A percentile compares a stretch with the other conserved stretches of the same genome.
These are phyloP conservation scores for Stenodera caucasica DNA, from an alignment of 2,888 invertebrate species.

Conservation along the genomic window DNA sequence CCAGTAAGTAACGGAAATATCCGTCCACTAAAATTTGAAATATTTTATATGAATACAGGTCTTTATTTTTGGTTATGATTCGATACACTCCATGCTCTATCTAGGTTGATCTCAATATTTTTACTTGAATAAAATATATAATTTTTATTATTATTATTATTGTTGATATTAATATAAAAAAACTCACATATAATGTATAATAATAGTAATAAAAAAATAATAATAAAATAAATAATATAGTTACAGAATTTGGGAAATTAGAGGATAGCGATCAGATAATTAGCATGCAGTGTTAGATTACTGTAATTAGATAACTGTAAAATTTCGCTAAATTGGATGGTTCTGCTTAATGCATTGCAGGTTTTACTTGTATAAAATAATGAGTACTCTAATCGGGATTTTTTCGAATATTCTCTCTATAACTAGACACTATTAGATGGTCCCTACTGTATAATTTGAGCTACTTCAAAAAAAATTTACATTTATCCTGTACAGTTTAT, in stretches of 20 bases:
- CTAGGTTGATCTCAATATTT: constrained; percentile 11
- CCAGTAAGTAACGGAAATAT: background rate
- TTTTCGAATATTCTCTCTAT: too few relatives aligned
- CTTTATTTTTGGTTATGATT: constrained; percentile 6
- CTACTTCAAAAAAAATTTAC: too few relatives aligned
- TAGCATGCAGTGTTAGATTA: constrained; percentile 3
- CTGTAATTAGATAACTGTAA: constrained; percentile 13
- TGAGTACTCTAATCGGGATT: too few relatives aligned
- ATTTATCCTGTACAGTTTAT: too few relatives aligned
- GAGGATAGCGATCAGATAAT: constrained; percentile 2
- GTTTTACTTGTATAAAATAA: background rate
- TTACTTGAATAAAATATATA: background rate
- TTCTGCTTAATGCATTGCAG: constrained; percentile 1
- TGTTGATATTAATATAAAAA: background rate
- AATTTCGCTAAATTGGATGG: constrained; percentile 5
- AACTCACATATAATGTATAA: background rate
- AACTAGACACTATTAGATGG: too few relatives aligned
- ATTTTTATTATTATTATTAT: background rate
- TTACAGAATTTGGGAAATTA: background rate
- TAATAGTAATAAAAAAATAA: background rate
- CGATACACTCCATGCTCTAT: constrained; percentile 10
- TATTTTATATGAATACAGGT: background rate
- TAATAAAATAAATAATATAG: background rate
- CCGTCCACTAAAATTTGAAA: background rate
- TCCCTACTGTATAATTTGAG: too few relatives aligned